Percentiles rank a stretch among this genome's conserved stretches.
phyloP scores from a whole-genome alignment of 2,888 invertebrate genomes.

The Marasmarcha lunaedactyla region DNA sequence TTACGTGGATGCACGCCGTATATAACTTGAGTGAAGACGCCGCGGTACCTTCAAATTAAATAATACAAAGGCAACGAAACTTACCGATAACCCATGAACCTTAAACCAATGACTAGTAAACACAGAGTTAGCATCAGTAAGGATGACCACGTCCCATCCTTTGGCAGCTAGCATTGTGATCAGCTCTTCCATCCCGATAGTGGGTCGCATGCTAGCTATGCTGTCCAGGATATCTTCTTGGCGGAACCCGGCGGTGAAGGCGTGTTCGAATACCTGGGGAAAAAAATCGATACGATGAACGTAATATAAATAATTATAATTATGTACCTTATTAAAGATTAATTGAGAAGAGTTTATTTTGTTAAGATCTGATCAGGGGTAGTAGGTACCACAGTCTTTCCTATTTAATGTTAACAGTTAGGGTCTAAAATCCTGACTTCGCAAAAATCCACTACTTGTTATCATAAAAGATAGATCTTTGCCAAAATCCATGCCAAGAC shows the following conservation, averaged over 20 bases:
- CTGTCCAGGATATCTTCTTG: conserved; percentile 40
- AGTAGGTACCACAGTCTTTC: neutral
- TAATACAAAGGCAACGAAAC: too few species aligned
- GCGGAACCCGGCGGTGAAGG: conserved; percentile 44
- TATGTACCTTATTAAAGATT: conserved; percentile 2
- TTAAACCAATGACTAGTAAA: conserved; percentile 56
- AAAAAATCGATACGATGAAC: neutral
- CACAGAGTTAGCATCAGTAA: conserved; percentile 51
- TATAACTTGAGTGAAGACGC: too few species aligned
- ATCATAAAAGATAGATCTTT: too few species aligned
- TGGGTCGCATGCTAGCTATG: conserved; percentile 44
- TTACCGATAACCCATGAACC: conserved; percentile 36
- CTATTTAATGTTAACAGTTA: too few species aligned
- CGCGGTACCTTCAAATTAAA: too few species aligned
- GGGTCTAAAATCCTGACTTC: too few species aligned
- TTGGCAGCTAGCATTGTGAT: conserved; percentile 28
- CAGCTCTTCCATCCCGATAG: conserved; percentile 35
- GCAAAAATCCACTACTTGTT: too few species aligned
- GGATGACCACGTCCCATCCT: conserved; percentile 43
- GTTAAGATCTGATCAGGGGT: too few species aligned
- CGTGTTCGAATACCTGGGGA: conserved; percentile 52
- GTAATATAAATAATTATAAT: too few species aligned
- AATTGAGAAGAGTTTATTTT: conserved; percentile 1
- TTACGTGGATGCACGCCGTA: too few species aligned
- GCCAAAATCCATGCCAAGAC: too few species aligned